Conservation (phyloP, 2,888 invertebrate genomes). For the Magallana nippona region DNA sequence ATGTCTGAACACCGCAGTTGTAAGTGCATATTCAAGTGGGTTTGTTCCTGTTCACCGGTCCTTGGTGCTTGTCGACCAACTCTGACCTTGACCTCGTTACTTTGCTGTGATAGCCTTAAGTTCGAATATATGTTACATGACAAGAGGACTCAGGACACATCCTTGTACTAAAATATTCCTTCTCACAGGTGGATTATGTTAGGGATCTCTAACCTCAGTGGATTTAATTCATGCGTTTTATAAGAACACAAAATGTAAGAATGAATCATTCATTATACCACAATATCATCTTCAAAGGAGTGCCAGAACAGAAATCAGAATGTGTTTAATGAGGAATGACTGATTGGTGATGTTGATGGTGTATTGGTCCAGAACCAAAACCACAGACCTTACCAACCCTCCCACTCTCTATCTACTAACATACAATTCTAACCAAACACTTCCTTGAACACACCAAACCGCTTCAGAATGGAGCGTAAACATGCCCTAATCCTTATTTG, state of each 20-base stretch:
- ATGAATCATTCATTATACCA: conserved; percentile 23
- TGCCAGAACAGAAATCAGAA: neutral
- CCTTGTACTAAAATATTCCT: neutral
- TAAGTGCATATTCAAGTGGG: conserved; percentile 11
- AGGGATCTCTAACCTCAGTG: neutral
- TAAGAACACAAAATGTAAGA: conserved; percentile 7
- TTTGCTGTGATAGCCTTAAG: neutral
- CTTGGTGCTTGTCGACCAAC: neutral
- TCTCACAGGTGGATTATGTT: conserved; percentile 2
- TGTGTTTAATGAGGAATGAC: conserved; percentile 12
- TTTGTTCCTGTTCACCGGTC: conserved; percentile 2
- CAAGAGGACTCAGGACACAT: neutral
- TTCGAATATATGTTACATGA: neutral
- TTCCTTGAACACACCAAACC: neutral
- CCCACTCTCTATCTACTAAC: conserved; percentile 16
- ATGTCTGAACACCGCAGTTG: conserved; percentile 13
- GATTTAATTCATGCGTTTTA: conserved; percentile 3
- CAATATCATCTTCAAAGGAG: conserved; percentile 16
- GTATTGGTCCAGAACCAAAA: neutral
- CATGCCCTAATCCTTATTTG: too few species aligned
- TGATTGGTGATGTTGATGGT: neutral
- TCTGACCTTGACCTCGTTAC: conserved; percentile 9
- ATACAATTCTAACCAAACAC: neutral
- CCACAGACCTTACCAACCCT: conserved; percentile 25
- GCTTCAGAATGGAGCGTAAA: neutral